Evolutionary conservation across 2,797 vertebrate species (phyloP).

Genomic region (Pyrrhura leucotis): DNA sequence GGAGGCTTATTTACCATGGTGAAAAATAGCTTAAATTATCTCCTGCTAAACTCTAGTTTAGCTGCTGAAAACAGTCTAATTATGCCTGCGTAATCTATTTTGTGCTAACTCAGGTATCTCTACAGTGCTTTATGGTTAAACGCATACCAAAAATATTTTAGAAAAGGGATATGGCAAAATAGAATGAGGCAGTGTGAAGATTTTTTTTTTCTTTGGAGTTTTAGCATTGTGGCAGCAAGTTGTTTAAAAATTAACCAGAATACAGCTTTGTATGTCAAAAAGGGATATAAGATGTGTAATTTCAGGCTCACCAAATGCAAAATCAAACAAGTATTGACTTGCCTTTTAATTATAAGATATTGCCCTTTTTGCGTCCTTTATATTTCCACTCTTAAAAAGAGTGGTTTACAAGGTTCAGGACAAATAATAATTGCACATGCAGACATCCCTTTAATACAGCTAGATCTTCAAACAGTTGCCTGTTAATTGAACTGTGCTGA

Average conservation of each 20-base stretch:
- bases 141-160: neutral
- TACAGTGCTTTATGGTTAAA: neutral
- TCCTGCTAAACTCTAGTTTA: slow-evolving; percentile 35
- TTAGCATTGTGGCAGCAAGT: neutral
- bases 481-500: neutral
- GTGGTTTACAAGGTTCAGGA: neutral
- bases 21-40: slow-evolving; percentile 53
- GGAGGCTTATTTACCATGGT: slow-evolving; percentile 44
- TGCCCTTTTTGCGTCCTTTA: neutral
- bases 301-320: neutral
- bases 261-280: neutral
- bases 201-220: neutral
- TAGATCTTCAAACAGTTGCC: neutral
- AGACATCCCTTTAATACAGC: neutral
- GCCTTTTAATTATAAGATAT: neutral
- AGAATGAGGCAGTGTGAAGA: neutral
- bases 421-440: neutral
- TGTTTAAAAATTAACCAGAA: slow-evolving; percentile 34
- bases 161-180: neutral
- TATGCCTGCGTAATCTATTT: slow-evolving; percentile 20
- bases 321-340: slow-evolving; percentile 20
- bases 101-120: neutral
- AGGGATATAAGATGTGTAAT: neutral
- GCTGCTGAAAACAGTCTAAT: slow-evolving; percentile 38
- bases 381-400: neutral